A percentile compares a stretch with the other conserved stretches of the same genome.
Evolutionary conservation across 2,888 invertebrate genomes (phyloP).

Genomic region (Cartodere bifasciata): DNA sequence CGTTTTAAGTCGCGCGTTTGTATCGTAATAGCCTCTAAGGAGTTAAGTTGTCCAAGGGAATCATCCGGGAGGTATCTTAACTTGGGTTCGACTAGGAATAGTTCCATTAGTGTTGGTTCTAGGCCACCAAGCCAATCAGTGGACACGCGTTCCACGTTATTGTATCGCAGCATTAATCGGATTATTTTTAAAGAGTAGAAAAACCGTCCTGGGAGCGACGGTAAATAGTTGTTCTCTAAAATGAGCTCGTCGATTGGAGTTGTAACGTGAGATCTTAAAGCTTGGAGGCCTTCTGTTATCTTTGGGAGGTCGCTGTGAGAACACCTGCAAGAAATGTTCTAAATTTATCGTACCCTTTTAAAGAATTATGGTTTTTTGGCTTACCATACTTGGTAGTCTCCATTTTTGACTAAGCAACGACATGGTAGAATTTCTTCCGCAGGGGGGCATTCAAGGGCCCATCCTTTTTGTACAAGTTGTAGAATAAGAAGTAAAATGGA

Average conservation of each 20-base stretch:
- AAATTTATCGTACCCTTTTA: not conserved
- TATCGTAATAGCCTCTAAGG: slow-evolving; percentile 71
- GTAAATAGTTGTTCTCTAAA: slow-evolving; percentile 75
- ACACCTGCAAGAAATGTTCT: slow-evolving; percentile 50
- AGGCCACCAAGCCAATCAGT: slow-evolving; percentile 70
- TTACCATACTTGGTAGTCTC: slow-evolving; percentile 79
- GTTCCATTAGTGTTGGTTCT: slow-evolving; percentile 64
- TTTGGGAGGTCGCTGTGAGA: slow-evolving; percentile 79
- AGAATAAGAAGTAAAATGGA: no score
- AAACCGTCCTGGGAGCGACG: slow-evolving; percentile 70
- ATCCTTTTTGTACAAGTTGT: slow-evolving; percentile 11
- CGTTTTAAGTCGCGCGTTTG: slow-evolving; percentile 65
- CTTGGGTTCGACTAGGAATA: slow-evolving; percentile 75
- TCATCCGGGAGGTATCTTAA: slow-evolving; percentile 67
- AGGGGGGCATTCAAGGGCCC: slow-evolving; percentile 62
- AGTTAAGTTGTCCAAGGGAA: slow-evolving; percentile 58
- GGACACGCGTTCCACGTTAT: slow-evolving; percentile 68
- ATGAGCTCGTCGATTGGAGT: slow-evolving; percentile 74
- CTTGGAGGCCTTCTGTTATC: slow-evolving; percentile 60
- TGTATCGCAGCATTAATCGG: slow-evolving; percentile 71
- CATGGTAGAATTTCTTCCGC: slow-evolving; percentile 71
- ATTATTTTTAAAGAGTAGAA: slow-evolving; percentile 65
- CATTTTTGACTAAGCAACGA: slow-evolving; percentile 62
- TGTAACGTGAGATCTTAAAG: slow-evolving; percentile 51
- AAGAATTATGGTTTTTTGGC: slow-evolving; percentile 11